A percentile compares a stretch with the other conserved stretches of the same genome.
Evolutionary conservation across 2,888 invertebrate genomes (phyloP).

Genomic region (Acrobasis consociella): DNA sequence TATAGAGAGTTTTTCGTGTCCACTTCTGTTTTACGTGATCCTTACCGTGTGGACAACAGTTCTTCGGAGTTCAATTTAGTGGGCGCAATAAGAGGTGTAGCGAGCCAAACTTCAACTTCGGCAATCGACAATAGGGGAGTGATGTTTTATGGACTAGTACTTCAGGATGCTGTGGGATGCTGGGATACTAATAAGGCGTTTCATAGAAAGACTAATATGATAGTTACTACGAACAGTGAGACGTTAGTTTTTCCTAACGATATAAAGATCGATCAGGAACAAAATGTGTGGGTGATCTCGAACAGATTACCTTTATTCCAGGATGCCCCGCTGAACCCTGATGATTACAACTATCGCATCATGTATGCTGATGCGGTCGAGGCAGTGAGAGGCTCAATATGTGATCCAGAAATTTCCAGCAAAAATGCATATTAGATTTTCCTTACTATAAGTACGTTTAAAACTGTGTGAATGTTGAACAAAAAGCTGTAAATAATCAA

Average conservation of each 20-base stretch:
- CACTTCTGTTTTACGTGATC: slow-evolving; percentile 85
- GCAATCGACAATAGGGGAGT: slow-evolving; percentile 87
- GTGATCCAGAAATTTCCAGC: slow-evolving; percentile 81
- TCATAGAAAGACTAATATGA: slow-evolving; percentile 82
- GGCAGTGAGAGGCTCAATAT: slow-evolving; percentile 85
- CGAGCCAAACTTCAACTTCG: slow-evolving; percentile 88
- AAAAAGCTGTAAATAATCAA: too few relatives aligned
- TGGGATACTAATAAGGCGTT: slow-evolving; percentile 91
- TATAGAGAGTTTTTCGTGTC: slow-evolving; percentile 89
- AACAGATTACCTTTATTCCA: slow-evolving; percentile 89
- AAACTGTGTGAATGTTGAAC: too few relatives aligned
- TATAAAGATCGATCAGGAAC: slow-evolving; percentile 88
- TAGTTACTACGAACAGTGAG: slow-evolving; percentile 84
- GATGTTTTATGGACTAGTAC: slow-evolving; percentile 91
- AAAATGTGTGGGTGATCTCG: slow-evolving; percentile 90
- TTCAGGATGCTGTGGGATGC: slow-evolving; percentile 89
- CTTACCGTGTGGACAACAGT: slow-evolving; percentile 62
- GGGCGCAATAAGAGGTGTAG: slow-evolving; percentile 80
- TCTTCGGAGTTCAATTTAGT: slow-evolving; percentile 59
- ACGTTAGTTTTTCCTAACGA: slow-evolving; percentile 92
- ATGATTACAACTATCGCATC: slow-evolving; percentile 88
- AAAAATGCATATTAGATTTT: background rate
- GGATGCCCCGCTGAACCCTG: slow-evolving; percentile 83
- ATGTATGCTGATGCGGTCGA: slow-evolving; percentile 85
- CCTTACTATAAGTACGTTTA: too few relatives aligned